Evolutionary conservation across 2,797 vertebrate genomes (phyloP).

Genomic region (Synanceia verrucosa): DNA sequence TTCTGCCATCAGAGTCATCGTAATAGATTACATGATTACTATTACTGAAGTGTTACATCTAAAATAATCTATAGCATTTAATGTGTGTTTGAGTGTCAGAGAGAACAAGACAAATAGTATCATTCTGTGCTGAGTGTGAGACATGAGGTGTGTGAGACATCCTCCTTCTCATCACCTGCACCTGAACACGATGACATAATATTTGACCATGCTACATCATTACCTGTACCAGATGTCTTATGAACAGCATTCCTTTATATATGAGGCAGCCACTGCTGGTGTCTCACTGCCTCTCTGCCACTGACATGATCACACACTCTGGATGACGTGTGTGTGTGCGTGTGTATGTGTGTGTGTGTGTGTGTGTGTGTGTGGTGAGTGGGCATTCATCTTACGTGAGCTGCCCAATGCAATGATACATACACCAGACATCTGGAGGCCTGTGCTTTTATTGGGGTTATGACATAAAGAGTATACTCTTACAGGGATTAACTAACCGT

Average conservation of each 20-base stretch:
- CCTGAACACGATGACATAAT: conserved; percentile 56
- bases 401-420: conserved; percentile 44
- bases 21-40: not conserved
- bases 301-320: conserved; percentile 53
- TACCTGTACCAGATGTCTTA: conserved; percentile 47
- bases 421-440: conserved; percentile 64
- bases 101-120: not conserved
- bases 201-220: conserved; percentile 32
- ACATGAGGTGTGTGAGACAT: not conserved
- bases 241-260: conserved; percentile 64
- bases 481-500: conserved; percentile 57
- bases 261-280: conserved; percentile 45
- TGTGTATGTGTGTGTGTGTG: conserved; percentile 3
- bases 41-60: not conserved
- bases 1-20: not conserved
- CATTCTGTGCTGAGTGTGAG: not conserved
- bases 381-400: conserved; percentile 48
- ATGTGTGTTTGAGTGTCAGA: not conserved
- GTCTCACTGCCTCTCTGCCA: conserved; percentile 32
- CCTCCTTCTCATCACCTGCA: conserved; percentile 14
- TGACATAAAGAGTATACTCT: conserved; percentile 70
- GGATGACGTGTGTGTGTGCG: conserved; percentile 25
- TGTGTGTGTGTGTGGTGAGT: conserved; percentile 18
- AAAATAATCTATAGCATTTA: not conserved
- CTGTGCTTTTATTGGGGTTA: conserved; percentile 57